Conservation (phyloP, 2,113 vertebrate species). For the Stercorarius parasiticus region DNA sequence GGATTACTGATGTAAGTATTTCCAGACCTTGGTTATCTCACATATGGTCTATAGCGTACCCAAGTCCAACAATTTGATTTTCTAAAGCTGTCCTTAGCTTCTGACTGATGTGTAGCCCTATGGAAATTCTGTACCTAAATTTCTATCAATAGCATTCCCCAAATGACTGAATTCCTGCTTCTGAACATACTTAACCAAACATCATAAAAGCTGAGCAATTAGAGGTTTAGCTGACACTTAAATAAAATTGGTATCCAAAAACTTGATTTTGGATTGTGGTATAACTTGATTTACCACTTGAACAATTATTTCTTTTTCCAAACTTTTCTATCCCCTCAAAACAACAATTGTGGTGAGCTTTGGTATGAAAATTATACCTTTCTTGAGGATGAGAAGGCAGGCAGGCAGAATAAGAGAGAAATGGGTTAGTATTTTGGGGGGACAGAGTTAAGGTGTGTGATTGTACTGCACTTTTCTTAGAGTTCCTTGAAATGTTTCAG, state of each 20-base stretch:
- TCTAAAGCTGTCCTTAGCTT: neutral
- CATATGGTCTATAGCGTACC: neutral
- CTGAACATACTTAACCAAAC: neutral
- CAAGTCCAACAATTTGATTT: neutral
- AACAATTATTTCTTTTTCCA: neutral
- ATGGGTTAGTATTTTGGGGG: neutral
- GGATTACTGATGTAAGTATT: neutral
- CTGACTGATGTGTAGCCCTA: neutral
- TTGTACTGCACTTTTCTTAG: neutral
- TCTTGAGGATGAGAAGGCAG: neutral
- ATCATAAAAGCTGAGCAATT: neutral
- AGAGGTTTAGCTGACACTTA: neutral
- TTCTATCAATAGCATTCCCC: neutral
- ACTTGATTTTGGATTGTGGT: neutral
- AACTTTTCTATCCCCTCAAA: neutral
- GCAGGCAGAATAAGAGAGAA: neutral
- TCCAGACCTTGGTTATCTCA: neutral
- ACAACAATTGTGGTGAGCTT: neutral
- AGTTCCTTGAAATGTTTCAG: neutral
- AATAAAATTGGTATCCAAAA: neutral
- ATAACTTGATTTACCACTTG: neutral
- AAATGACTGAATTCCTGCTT: neutral
- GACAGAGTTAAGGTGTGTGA: neutral
- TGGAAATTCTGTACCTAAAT: neutral
- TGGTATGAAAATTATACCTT: neutral